Evolutionary conservation across 2,888 invertebrate genomes (phyloP), one percentile per base, ranked within the genome.

Genomic region (Thereva nobilitata): DNA sequence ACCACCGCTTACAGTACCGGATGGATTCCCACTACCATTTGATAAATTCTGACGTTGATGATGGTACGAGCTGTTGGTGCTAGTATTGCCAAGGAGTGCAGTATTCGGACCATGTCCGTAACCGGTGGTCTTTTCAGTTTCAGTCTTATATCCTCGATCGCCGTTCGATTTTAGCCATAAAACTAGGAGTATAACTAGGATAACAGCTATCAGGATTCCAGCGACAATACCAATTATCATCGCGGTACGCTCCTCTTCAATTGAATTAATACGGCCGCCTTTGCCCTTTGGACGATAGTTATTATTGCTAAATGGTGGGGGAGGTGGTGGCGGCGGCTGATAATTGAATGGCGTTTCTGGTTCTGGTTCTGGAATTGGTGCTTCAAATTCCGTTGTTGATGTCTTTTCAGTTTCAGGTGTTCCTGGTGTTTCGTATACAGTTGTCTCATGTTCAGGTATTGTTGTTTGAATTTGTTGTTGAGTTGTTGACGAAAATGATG

Each of bases 81-180:
- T 84, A 81, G 84, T 79, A 71, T 88, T 87, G 41, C 88, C 88
- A 67, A 92, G 82, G 42, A 92, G 82, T 4, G 92, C 92, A 0
- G 92, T 91, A 75, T 89, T 90, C 49, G 92, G 92, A 61, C 91
- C 90, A 77, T 91, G 90, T 74, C 88, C 87, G 79, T 89, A 89
- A 67, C 85, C 87, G 3, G 77, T 75, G 69, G 86, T 87, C 75
- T 87, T 88, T 76, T 89, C 90, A 74, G 95, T 93, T 76, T 96
- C 95, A 69, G 95, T 91, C 81, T 96, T 97, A 80, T 95, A 97
- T 65, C 91, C 90, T n/a, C 91, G 89, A 78, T 95, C 94, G 61
- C 92, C 89, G 70, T 93, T 87, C 74, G 89, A 90, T 76, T 91
- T 87, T 80, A 94, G 91, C 83, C 94, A 93, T 74, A 96, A 86